Conservation (phyloP, 2,113 vertebrate species). For the Aegotheles bennettii region DNA sequence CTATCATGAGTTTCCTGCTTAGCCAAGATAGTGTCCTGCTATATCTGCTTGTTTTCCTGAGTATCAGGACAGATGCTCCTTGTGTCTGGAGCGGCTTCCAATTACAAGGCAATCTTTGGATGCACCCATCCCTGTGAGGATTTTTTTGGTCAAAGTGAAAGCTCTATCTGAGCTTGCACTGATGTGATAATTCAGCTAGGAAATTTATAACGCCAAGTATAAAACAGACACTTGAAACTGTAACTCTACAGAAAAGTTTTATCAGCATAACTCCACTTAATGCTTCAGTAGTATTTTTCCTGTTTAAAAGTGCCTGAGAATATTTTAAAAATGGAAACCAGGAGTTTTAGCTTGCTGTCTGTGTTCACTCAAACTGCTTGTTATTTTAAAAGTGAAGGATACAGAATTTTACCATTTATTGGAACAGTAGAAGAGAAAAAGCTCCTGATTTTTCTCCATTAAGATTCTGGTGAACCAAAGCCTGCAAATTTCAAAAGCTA, state of each 20-base stretch:
- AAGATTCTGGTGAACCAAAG: neutral
- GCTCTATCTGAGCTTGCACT: neutral
- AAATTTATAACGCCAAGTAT: neutral
- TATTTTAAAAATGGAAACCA: neutral
- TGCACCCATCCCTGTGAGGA: neutral
- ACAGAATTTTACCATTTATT: neutral
- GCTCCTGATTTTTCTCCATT: neutral
- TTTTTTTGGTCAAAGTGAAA: neutral
- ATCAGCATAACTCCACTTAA: neutral
- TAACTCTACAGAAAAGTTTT: neutral
- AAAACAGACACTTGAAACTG: neutral
- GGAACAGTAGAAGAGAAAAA: neutral
- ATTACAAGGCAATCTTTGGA: neutral
- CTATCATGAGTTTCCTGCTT: neutral
- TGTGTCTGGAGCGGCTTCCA: neutral
- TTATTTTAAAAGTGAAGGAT: neutral
- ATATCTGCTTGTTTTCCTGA: neutral
- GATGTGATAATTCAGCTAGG: neutral
- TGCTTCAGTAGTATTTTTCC: neutral
- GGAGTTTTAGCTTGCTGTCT: neutral
- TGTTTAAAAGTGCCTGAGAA: neutral
- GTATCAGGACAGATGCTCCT: neutral
- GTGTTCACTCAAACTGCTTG: fast-evolving
- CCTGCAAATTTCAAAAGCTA: neutral
- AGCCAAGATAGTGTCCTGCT: neutral